Evolutionary conservation across 2,888 invertebrate species (phyloP).

Genomic region (Trachelus iudaicus): DNA sequence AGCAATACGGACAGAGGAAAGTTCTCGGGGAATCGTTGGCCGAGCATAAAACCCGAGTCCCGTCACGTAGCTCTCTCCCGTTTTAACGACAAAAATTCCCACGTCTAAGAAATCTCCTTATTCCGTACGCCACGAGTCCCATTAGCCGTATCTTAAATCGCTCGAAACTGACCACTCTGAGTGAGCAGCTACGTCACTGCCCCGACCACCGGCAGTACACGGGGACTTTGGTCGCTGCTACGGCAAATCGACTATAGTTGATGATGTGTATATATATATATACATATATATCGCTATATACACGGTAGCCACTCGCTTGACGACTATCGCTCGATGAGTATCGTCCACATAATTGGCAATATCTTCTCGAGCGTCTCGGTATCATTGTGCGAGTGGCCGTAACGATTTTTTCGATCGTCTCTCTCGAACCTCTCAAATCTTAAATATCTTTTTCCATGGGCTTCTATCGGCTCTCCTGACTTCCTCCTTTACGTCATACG

Average conservation of each 20-base stretch:
- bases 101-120: constrained; percentile 17
- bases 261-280: no score
- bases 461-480: no score
- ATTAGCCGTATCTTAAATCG: constrained; percentile 5
- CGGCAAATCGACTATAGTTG: no score
- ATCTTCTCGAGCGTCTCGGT: constrained; percentile 6
- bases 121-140: not conserved
- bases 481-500: no score
- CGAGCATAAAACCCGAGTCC: not conserved
- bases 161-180: not conserved
- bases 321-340: constrained; percentile 28
- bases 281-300: no score
- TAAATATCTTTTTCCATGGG: not conserved
- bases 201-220: no score
- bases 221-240: no score
- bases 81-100: constrained; percentile 31
- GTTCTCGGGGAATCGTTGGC: no score
- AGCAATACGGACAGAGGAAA: no score
- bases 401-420: no score
- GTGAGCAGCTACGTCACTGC: no score
- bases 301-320: not conserved
- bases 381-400: not conserved
- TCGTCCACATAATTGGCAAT: constrained; percentile 29
- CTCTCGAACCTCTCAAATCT: not conserved
- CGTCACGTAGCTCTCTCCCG: constrained; percentile 5